Percentiles rank a stretch among this genome's conserved stretches.
These are phyloP conservation scores for Centropyge bicolor DNA, from an alignment of 2,797 vertebrate genomes.

Conservation along the genomic window DNA sequence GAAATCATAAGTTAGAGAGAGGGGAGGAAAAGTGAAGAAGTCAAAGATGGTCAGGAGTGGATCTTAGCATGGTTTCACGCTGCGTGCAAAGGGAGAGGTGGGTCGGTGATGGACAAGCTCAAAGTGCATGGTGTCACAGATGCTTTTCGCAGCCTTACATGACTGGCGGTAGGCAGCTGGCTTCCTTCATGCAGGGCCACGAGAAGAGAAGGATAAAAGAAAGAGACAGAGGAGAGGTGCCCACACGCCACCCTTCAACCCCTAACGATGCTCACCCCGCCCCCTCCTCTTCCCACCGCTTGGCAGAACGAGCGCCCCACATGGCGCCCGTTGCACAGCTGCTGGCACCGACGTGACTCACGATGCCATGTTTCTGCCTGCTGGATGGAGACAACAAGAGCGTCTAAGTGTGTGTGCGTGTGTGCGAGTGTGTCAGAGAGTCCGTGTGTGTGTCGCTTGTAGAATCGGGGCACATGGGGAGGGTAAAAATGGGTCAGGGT, in stretches of 20 bases:
- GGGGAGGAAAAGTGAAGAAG: constrained; percentile 1
- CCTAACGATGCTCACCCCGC: constrained; percentile 46
- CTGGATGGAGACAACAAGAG: constrained; percentile 59
- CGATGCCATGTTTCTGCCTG: constrained; percentile 72
- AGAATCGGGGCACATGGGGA: constrained; percentile 54
- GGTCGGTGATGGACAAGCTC: constrained; percentile 59
- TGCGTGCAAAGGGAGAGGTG: constrained; percentile 44
- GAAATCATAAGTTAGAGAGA: constrained; percentile 2
- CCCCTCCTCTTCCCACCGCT: constrained; percentile 56
- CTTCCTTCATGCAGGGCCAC: constrained; percentile 61
- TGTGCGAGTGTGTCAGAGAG: constrained; percentile 25
- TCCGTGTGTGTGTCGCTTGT: constrained; percentile 55
- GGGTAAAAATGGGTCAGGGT: constrained; percentile 81
- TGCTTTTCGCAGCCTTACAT: constrained; percentile 51
- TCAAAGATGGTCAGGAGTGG: constrained; percentile 31
- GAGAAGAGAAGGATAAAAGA: constrained; percentile 54
- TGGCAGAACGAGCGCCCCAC: constrained; percentile 74
- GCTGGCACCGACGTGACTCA: constrained; percentile 80
- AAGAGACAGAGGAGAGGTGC: constrained; percentile 65
- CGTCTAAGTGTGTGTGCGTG: constrained; percentile 5
- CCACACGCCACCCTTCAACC: constrained; percentile 54
- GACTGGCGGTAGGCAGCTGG: constrained; percentile 78
- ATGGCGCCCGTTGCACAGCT: constrained; percentile 79
- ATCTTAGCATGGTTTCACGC: constrained; percentile 36
- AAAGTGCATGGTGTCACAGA: constrained; percentile 69